A percentile compares a stretch with the other conserved stretches of the same genome.
Conservation (phyloP, 2,113 vertebrate species). For the Poecile atricapillus region DNA sequence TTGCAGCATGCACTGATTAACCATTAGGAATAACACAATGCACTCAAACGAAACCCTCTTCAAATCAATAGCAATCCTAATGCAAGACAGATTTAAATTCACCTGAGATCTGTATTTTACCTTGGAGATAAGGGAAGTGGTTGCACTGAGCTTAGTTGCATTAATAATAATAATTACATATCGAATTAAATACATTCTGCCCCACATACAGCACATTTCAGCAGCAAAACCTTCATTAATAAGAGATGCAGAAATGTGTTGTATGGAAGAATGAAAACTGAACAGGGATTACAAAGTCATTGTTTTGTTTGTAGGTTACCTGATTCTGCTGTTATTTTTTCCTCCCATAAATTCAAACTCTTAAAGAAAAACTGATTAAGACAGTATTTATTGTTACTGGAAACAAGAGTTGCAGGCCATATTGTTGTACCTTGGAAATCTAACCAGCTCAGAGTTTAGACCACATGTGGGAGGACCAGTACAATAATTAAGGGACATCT, state of each 20-base stretch:
- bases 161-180: slow-evolving; percentile 13
- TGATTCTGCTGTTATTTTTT: background rate
- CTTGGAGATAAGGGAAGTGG: background rate
- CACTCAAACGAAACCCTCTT: background rate
- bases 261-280: background rate
- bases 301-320: background rate
- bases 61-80: slow-evolving; percentile 21
- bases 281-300: background rate
- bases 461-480: background rate
- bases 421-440: background rate
- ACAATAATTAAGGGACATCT: background rate
- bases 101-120: background rate
- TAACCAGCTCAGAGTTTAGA: background rate
- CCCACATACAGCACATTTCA: background rate
- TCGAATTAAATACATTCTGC: background rate
- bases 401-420: background rate
- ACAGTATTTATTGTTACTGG: background rate
- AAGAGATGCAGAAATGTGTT: background rate
- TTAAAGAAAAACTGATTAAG: background rate
- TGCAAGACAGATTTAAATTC: background rate
- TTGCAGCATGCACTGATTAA: background rate
- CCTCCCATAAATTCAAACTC: background rate
- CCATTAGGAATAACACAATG: background rate
- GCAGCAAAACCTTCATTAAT: background rate
- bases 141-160: background rate